Base-by-base conservation (phyloP, 2,113 vertebrate species). In the Crotalus tigris region DNA sequence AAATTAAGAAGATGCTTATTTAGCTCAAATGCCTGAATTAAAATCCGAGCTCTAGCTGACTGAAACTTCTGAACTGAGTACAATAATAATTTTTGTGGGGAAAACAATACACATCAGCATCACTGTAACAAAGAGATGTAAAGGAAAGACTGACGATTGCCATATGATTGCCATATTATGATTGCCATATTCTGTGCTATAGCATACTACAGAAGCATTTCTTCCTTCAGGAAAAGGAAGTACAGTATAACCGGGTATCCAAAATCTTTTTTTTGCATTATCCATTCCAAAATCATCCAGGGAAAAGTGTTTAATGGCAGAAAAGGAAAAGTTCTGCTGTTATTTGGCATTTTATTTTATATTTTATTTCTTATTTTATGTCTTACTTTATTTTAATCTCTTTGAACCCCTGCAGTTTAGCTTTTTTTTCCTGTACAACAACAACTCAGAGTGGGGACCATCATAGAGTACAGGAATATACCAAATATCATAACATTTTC, bases 1-100 rank as follows among this genome's bases (percentile, higher is more conserved):
- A 46, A 92, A 92, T 69, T 44, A 89, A 57, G 46, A 87, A 92
- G 49, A n/a, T 89, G 87, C 24, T 92, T 23, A 44, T n/a, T 92
- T 54, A 89, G 53, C 24, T 17, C 55, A 58, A 57, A 26, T 81
- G 21, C 39, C 51, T 13, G 3, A 89, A 87, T 81, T 89, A 81
- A 89, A 91, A 46, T 4, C 49, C 64, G 57, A 33, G 29, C 23
- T 85, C 53, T 85, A 51, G 17, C 51, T 87, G 23, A 21, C 29
- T 87, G 49, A 46, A 86, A 24, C 61, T 54, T 64, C 58, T 57
- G 10, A 61, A 33, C 19, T 49, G 15, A 49, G n/a, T 33, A 61
- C 15, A 87, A 87, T 59, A 11, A 85, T 39, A 26, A 29, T 55
- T 58, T 58, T 6, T 58, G 26, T 4, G 21, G 24, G 24, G 55